These are phyloP conservation scores for Onthophagus sagittarius DNA, from an alignment of 2,888 invertebrate species.

Conservation along the genomic window DNA sequence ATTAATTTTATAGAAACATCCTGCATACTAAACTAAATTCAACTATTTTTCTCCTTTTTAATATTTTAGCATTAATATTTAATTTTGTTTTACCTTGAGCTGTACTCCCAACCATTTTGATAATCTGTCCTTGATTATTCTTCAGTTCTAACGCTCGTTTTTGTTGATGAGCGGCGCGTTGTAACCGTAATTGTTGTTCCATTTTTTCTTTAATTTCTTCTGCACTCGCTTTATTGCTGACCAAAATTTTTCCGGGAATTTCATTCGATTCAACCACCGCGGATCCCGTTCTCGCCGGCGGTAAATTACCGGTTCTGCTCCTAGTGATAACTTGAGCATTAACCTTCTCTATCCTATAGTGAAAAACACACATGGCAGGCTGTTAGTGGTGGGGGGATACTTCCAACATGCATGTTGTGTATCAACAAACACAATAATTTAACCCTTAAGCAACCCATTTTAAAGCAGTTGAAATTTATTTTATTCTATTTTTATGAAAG, in stretches of 20 bases:
- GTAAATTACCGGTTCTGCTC: constrained; percentile 71
- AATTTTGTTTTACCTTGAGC: constrained; percentile 53
- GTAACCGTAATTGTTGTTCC: constrained; percentile 85
- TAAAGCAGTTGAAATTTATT: too few species aligned
- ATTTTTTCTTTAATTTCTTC: constrained; percentile 84
- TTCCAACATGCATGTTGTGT: constrained; percentile 18
- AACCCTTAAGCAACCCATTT: too few species aligned
- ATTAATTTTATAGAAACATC: not conserved
- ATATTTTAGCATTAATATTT: not conserved
- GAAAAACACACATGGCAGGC: constrained; percentile 26
- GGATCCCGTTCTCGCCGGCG: constrained; percentile 48
- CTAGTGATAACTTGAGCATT: constrained; percentile 70
- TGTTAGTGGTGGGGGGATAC: constrained; percentile 24
- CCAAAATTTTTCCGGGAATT: constrained; percentile 46
- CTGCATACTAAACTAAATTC: not conserved
- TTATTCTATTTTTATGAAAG: too few species aligned
- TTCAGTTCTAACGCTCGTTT: constrained; percentile 69
- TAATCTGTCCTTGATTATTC: constrained; percentile 48
- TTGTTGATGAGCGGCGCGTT: constrained; percentile 85
- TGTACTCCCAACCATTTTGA: constrained; percentile 53
- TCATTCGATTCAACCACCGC: constrained; percentile 38
- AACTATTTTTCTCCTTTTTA: too few species aligned
- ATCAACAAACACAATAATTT: not conserved
- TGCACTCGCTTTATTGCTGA: constrained; percentile 59
- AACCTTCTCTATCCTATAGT: constrained; percentile 62